Evolutionary conservation across 2,888 invertebrate species (phyloP), one percentile per base, ranked within the genome.

Genomic region (Enchytraeus crypticus): DNA sequence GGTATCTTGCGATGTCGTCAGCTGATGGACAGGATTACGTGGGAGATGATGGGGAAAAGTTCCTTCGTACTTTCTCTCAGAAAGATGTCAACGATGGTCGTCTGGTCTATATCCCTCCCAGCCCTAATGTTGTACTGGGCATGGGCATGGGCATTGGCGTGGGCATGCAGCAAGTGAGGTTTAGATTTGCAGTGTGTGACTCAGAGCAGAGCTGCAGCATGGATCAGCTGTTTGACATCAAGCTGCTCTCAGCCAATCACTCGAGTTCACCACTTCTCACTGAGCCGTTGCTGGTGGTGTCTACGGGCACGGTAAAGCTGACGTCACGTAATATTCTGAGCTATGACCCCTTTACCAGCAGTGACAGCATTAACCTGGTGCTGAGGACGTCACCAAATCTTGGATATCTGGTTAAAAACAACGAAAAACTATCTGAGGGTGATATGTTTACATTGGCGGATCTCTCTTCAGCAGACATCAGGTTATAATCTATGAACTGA

Each of bases 21-120:
- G 76, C 73, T 23, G 77, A 79, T 66, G 71, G 70, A 33, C 74
- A 77, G 62, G 71, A 77, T 26, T 75, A 77, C 64, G 72, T 77
- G 62, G 3, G 71, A 60, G 75, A 77, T 69, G 72, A 77, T 8
- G n/a, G 33, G 4, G 33, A 33, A 11, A n/a, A 32, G 11, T 23
- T 30, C 32, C 57, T 57, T n/a, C 5, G 47, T 18, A 63, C 53
- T 2, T 79, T 79, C 66, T 74, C 75, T 3, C 79, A 79, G 65
- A 70, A 70, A 45, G 77, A 77, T 51, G 66, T 79, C 29, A 73
- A 77, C 53, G 64, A 71, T 18, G 74, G 75, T 2, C 70, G 71
- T 32, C 69, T 79, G 8, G 69, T 71, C 0, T 79, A 77, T 59
- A 71, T 78, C 66, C 79, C 79, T 1, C 78, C 79, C 0, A 63